Percentiles rank a stretch among this genome's conserved stretches.
Evolutionary conservation across 2,113 vertebrate species (phyloP).

Genomic region (Hypomesus transpacificus): DNA sequence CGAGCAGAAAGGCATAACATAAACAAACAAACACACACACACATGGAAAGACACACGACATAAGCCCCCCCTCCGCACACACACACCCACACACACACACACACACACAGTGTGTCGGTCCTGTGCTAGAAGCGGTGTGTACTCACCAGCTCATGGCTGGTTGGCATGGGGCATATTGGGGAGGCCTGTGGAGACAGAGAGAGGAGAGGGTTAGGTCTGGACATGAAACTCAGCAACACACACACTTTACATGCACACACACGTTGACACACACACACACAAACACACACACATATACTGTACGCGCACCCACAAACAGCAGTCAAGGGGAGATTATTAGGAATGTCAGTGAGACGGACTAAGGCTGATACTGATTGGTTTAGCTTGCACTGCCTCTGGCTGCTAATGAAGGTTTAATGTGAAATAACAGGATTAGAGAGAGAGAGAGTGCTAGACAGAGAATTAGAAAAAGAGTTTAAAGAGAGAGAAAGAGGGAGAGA

Average conservation of each 20-base stretch:
- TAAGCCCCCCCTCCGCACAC: not conserved
- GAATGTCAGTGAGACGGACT: not conserved
- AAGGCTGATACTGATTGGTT: not conserved
- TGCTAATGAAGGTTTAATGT: constrained; percentile 1
- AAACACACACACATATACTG: constrained; percentile 1
- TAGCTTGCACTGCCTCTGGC: not conserved
- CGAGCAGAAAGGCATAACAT: not conserved
- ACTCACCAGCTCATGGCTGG: constrained; percentile 67
- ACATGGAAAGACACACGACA: not conserved
- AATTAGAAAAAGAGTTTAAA: too few relatives aligned
- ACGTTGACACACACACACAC: constrained; percentile 34
- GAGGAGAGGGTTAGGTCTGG: not conserved
- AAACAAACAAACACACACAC: not conserved
- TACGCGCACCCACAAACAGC: not conserved
- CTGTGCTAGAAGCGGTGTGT: not conserved
- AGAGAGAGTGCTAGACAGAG: too few relatives aligned
- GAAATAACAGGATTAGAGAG: constrained; percentile 3
- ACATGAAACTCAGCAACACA: not conserved
- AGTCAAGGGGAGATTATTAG: not conserved
- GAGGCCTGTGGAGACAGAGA: not conserved
- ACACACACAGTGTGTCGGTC: not conserved
- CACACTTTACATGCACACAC: not conserved
- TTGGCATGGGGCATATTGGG: constrained; percentile 57
- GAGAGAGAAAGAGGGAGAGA: not conserved
- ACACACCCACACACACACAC: not conserved